Base-by-base conservation (phyloP, 2,797 vertebrate genomes). In the Thamnophis elegans region DNA sequence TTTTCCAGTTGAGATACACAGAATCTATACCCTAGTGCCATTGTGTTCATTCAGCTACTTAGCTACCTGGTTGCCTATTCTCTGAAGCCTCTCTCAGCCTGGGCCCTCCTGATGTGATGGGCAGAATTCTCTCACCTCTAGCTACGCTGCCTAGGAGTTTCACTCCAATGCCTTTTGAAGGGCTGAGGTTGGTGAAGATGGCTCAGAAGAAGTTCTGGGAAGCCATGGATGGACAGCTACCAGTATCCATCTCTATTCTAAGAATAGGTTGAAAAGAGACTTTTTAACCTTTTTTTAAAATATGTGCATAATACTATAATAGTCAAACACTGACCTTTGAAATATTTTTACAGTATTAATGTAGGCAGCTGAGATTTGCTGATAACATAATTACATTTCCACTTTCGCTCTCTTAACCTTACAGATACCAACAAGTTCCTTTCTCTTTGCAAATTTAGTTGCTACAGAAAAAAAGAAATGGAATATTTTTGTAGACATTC, bases 231-330 rank as follows among this genome's bases (percentile, higher is more conserved):
- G 97, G 97, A 97, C 97, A 97, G 96, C 95, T 97, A 96, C 95
- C 93, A 96, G 94, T 96, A 94, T 96, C 96, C 0, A 89, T 97
- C 97, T 98, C 98, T 98, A 98, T 98, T 98, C 98, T 98, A 97
- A 97, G 97, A 98, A 98, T 98, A 98, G 97, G 97, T 97, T 92
- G 96, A 96, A 97, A 96, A 93, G 7, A 32, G 97, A 96, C 94
- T 96, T 94, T 97, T 97, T 97, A 95, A 94, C 93, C 96, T 97
- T 65, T 97, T 97, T 97, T 97, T 1, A 65, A 93, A 92, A 68
- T n/a, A 88, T 96, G 97, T 96, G 97, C 96, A 92, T 95, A 96
- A 90, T 93, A 94, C 90, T 96, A 94, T 96, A 95, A 86, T 92
- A 92, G 89, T 94, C 92, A n/a, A 94, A 94, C 91, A 94, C 20